phyloP scores from a whole-genome alignment of 2,113 vertebrate species.

The Halichoeres trimaculatus region DNA sequence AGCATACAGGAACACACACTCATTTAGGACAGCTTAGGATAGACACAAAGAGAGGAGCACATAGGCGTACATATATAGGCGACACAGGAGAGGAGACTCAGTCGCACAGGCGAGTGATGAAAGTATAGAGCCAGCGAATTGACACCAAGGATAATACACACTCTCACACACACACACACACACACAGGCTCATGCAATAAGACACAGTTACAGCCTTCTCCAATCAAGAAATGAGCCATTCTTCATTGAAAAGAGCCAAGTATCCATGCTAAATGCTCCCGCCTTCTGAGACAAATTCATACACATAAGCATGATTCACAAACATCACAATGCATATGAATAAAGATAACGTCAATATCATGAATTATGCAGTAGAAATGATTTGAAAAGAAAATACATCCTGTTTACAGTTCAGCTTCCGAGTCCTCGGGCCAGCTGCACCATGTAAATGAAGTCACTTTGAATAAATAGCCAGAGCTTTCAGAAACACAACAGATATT shows the following conservation, averaged over 20 bases:
- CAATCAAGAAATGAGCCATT: slow-evolving; percentile 14
- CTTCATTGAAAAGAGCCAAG: slow-evolving; percentile 4
- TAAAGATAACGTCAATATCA: slow-evolving; percentile 39
- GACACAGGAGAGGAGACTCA: slow-evolving; percentile 12
- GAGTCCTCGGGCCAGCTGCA: slow-evolving; percentile 45
- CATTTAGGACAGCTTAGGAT: slow-evolving; percentile 16
- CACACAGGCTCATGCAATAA: background rate
- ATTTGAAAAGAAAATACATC: slow-evolving; percentile 50
- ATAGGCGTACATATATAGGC: slow-evolving; percentile 29
- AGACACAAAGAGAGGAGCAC: slow-evolving; percentile 18
- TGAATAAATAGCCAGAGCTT: slow-evolving; percentile 59
- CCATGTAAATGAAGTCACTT: slow-evolving; percentile 53
- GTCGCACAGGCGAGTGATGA: slow-evolving; percentile 25
- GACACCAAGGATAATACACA: slow-evolving; percentile 18
- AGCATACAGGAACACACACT: background rate
- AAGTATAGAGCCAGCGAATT: slow-evolving; percentile 2
- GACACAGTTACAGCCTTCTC: slow-evolving; percentile 1
- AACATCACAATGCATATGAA: slow-evolving; percentile 30
- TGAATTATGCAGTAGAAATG: slow-evolving; percentile 54
- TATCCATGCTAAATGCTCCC: slow-evolving; percentile 24
- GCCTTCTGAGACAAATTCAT: slow-evolving; percentile 35
- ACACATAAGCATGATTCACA: slow-evolving; percentile 25
- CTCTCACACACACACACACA: background rate
- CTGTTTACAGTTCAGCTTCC: slow-evolving; percentile 42
- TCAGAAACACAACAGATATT: slow-evolving; percentile 39